Conservation (phyloP, 2,888 invertebrate genomes). For the Drosophila limbata region DNA sequence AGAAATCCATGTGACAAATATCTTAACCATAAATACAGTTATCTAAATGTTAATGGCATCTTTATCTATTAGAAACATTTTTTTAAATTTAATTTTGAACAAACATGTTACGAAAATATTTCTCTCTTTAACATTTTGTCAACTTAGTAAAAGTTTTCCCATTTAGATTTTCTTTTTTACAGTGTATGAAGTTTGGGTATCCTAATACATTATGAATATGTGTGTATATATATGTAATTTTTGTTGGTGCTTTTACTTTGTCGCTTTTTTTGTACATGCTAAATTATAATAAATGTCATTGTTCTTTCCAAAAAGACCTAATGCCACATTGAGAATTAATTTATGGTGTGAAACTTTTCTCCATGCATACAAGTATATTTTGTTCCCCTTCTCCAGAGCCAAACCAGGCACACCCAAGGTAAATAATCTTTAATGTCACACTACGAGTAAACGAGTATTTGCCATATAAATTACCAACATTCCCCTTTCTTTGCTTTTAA, state of each 20-base stretch:
- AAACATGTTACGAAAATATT: no score
- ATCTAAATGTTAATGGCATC: neutral
- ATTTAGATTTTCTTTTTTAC: neutral
- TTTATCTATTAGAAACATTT: no score
- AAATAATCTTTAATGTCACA: conserved; percentile 46
- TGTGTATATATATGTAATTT: conserved; percentile 22
- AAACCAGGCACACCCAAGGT: conserved; percentile 25
- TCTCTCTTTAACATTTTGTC: neutral
- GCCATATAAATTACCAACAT: conserved; percentile 33
- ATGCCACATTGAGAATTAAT: conserved; percentile 72
- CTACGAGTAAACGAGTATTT: conserved; percentile 23
- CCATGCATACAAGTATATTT: conserved; percentile 20
- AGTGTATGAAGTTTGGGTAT: conserved; percentile 24
- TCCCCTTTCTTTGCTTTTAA: neutral
- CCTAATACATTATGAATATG: conserved; percentile 48
- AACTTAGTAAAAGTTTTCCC: neutral
- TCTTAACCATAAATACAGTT: neutral
- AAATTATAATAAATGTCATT: conserved; percentile 82
- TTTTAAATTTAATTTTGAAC: neutral
- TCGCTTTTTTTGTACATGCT: conserved; percentile 44
- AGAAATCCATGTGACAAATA: conserved; percentile 20
- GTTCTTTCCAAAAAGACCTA: conserved; percentile 55
- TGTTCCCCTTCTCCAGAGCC: conserved; percentile 7
- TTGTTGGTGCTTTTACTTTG: conserved; percentile 23
- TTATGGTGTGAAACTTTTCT: conserved; percentile 71